A percentile compares a stretch with the other conserved stretches of the same genome.
Conservation (phyloP, 2,797 vertebrate species). For the Argentina silus region DNA sequence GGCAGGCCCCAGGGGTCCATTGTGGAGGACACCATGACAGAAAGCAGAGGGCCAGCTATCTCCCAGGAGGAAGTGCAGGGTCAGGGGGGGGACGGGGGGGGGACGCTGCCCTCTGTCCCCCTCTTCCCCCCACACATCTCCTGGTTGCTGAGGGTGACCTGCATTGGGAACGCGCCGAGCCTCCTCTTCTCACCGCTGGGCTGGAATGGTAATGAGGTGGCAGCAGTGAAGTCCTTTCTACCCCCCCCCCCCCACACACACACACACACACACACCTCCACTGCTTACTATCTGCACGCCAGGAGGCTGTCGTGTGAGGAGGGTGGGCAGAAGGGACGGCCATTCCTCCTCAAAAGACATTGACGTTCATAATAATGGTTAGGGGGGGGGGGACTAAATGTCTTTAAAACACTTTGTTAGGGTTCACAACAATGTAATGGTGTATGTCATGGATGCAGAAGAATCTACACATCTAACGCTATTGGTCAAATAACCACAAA, state of each 20-base stretch:
- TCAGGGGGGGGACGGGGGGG: conserved; percentile 43
- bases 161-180: conserved; percentile 73
- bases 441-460: neutral
- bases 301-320: conserved; percentile 31
- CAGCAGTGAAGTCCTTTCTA: conserved; percentile 49
- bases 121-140: conserved; percentile 43
- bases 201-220: conserved; percentile 77
- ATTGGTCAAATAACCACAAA: neutral
- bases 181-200: conserved; percentile 75
- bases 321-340: neutral
- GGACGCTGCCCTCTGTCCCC: conserved; percentile 53
- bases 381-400: neutral
- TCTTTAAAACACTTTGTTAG: neutral
- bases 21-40: conserved; percentile 84
- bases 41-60: conserved; percentile 90
- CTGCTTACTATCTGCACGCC: conserved; percentile 30
- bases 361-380: neutral
- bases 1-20: conserved; percentile 76
- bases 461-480: neutral
- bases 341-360: conserved; percentile 2
- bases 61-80: conserved; percentile 75
- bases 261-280: conserved; percentile 15
- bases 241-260: too few relatives aligned
- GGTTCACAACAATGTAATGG: neutral
- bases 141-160: conserved; percentile 56